Conservation (phyloP, 2,888 invertebrate species). For the Gisinianus flammeolus region DNA sequence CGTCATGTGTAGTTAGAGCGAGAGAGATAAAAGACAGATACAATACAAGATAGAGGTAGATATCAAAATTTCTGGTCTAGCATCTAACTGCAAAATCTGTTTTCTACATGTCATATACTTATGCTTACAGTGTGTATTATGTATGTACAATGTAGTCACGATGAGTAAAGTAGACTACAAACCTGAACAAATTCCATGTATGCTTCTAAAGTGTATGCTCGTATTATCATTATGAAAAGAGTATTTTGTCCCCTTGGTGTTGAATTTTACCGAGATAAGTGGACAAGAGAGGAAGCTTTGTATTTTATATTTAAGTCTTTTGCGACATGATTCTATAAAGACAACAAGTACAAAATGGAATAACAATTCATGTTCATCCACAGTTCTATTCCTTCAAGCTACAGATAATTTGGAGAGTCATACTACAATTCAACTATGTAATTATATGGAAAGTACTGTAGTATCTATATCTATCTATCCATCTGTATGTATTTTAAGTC, state of each 20-base stretch:
- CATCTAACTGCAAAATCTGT: background rate
- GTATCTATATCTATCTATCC: background rate
- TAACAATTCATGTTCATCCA: slow-evolving; percentile 20
- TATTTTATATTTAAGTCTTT: slow-evolving; percentile 28
- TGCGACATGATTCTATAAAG: slow-evolving; percentile 21
- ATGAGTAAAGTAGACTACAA: too few relatives aligned
- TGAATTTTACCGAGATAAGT: background rate
- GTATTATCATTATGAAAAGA: background rate
- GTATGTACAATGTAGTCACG: background rate
- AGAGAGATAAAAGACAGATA: slow-evolving; percentile 31
- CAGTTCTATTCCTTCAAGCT: background rate
- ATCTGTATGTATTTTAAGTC: background rate
- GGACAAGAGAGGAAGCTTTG: slow-evolving; percentile 7
- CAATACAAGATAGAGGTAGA: slow-evolving; percentile 26
- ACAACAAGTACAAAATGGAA: slow-evolving; percentile 9
- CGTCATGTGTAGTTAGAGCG: slow-evolving; percentile 31
- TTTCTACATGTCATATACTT: background rate
- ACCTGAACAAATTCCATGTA: too few relatives aligned
- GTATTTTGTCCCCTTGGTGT: too few relatives aligned
- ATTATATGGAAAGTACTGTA: too few relatives aligned
- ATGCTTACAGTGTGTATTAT: background rate
- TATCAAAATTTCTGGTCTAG: slow-evolving; percentile 24
- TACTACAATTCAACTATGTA: background rate
- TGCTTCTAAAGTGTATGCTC: background rate
- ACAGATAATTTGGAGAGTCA: background rate